Percentiles rank a stretch among this genome's conserved stretches.
Evolutionary conservation across 2,797 vertebrate species (phyloP).

Genomic region (Carcharodon carcharias): DNA sequence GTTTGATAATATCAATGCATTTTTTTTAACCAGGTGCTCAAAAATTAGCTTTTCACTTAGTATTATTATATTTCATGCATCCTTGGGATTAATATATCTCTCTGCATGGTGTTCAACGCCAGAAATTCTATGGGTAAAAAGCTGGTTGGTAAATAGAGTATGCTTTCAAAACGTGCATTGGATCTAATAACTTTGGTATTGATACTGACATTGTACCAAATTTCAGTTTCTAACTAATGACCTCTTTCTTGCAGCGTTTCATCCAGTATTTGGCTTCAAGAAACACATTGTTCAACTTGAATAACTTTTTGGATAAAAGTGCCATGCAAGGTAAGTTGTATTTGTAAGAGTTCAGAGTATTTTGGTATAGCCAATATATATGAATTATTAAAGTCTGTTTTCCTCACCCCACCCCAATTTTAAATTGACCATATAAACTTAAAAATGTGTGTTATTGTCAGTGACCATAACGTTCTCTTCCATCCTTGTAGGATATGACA

Average conservation of each 20-base stretch:
- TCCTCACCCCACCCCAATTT: neutral
- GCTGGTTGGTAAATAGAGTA: neutral
- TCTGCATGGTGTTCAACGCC: neutral
- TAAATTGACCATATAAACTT: neutral
- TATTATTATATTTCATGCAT: neutral
- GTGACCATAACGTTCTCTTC: neutral
- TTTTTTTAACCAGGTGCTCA: neutral
- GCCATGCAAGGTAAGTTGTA: conserved; percentile 79
- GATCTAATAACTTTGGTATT: conserved; percentile 6
- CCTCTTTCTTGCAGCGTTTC: conserved; percentile 69
- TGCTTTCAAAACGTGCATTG: neutral
- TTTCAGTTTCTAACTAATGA: conserved; percentile 6
- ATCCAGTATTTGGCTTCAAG: conserved; percentile 91
- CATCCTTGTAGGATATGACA: conserved; percentile 72
- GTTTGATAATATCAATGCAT: neutral
- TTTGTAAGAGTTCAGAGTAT: neutral
- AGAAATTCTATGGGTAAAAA: neutral
- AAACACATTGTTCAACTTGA: conserved; percentile 88
- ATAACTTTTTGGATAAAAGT: conserved; percentile 92
- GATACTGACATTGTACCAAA: neutral
- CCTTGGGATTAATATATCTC: neutral
- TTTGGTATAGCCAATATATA: neutral
- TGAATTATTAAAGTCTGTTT: neutral
- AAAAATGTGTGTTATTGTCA: neutral
- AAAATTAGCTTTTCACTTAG: neutral